Base-by-base conservation (phyloP, 2,797 vertebrate genomes). In the Danio jaintianensis region DNA sequence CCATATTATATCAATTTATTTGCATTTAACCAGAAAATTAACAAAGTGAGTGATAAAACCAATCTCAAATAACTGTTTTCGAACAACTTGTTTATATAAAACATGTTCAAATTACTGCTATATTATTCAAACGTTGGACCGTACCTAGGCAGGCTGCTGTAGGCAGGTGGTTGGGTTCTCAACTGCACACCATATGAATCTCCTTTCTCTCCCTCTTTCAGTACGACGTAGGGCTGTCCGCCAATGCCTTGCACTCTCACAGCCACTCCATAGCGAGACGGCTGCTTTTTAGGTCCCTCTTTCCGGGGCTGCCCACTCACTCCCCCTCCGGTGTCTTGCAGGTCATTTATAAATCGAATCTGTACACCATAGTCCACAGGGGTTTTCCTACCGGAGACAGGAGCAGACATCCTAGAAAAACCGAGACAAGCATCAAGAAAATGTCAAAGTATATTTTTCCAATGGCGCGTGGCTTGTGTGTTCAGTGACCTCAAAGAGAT, bases 241-340 rank as follows among this genome's bases (percentile, higher is more conserved):
- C 92, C 96, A 0, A 99, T 99, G 43, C 96, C 97, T 83, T 99
- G 97, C 62, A 98, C 97, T 6, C 96, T 89, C 73, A 98, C 95
- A 0, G 96, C 96, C 10, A 99, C 97, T 0, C 97, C 97, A 0
- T 98, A 98, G 45, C 91, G 93, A 45, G 66, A 63, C 4, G 85
- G 83, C 18, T 85, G 10, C 77, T 91, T 92, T 53, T 66, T 70
- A 0, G 76, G 18, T 7, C 56, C 50, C n/a, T 86, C 86, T 20
- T 80, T 83, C 29, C 76, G 86, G 42, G 81, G 29, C 55, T 62
- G 70, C 1, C 92, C 59, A 85, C 93, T 93, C 0, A 92, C 93
- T 0, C 93, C 93, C 62, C 85, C 84, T 59, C 91, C 87, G 0
- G 86, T 87, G 61, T 93, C 93, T 11, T 90, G 87, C 42, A 95